phyloP scores from a whole-genome alignment of 2,113 vertebrate species.

The Cephalophus harveyi region DNA sequence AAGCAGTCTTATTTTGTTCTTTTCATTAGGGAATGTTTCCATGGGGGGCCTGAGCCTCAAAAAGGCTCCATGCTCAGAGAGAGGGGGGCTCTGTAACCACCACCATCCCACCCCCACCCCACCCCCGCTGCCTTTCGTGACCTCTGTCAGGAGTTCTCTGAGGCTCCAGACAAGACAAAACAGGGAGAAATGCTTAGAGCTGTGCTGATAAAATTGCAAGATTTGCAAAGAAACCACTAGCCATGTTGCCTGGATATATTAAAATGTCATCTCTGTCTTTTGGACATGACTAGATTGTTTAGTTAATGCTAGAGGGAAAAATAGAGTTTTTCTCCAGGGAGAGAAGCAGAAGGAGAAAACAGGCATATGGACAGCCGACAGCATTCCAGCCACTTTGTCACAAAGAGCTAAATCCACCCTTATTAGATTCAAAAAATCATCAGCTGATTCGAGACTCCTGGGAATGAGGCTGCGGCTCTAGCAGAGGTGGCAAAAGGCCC shows the following conservation, averaged over 20 bases:
- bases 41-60: background rate
- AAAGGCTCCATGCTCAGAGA: background rate
- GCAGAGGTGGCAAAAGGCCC: background rate
- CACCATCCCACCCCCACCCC: background rate
- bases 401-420: background rate
- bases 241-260: background rate
- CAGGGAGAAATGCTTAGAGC: background rate
- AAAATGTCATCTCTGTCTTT: conserved; percentile 55
- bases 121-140: background rate
- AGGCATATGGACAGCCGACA: background rate
- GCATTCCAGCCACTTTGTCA: background rate
- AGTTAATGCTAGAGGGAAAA: background rate
- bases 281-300: conserved; percentile 13
- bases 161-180: background rate
- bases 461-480: background rate
- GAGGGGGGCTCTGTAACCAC: background rate
- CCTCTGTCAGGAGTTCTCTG: background rate
- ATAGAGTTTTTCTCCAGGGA: conserved; percentile 34
- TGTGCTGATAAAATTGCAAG: background rate
- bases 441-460: background rate
- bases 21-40: conserved; percentile 41
- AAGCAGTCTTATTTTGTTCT: conserved; percentile 49
- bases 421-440: background rate
- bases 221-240: background rate
- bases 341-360: conserved; percentile 6